A percentile compares a stretch with the other conserved stretches of the same genome.
Evolutionary conservation across 1,140 invertebrate genomes (phyloP).

Genomic region (Drosophila equinoxialis): DNA sequence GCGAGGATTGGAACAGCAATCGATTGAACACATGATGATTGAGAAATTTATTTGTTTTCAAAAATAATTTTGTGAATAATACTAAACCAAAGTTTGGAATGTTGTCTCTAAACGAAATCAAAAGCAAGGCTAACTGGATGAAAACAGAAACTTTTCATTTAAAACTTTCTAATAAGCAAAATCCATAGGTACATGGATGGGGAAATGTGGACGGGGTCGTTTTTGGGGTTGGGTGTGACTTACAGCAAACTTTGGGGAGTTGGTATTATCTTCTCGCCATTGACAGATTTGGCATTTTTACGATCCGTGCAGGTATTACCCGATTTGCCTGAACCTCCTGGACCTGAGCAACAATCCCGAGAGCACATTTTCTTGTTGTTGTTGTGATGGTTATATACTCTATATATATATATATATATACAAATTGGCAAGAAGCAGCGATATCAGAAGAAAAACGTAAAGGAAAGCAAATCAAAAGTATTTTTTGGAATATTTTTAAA

Average conservation of each 20-base stretch:
- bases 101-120: neutral
- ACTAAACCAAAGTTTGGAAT: neutral
- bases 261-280: constrained; percentile 45
- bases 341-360: constrained; percentile 59
- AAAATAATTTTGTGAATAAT: neutral
- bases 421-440: constrained; percentile 10
- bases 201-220: too few species aligned
- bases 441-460: neutral
- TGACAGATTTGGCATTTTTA: constrained; percentile 5
- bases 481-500: constrained; percentile 10
- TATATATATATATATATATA: neutral
- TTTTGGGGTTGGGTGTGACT: constrained; percentile 24
- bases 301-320: constrained; percentile 53
- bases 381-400: neutral
- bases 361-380: constrained; percentile 53
- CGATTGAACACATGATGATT: constrained; percentile 33
- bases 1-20: constrained; percentile 48
- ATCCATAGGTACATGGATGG: neutral
- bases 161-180: too few species aligned
- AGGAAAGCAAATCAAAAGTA: neutral
- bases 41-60: neutral
- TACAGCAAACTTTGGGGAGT: constrained; percentile 70
- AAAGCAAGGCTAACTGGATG: neutral
- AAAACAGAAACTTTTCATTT: too few species aligned
- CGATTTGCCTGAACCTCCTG: constrained; percentile 24